Evolutionary conservation across 2,113 vertebrate genomes (phyloP).

Genomic region (Sinosuthora webbiana): DNA sequence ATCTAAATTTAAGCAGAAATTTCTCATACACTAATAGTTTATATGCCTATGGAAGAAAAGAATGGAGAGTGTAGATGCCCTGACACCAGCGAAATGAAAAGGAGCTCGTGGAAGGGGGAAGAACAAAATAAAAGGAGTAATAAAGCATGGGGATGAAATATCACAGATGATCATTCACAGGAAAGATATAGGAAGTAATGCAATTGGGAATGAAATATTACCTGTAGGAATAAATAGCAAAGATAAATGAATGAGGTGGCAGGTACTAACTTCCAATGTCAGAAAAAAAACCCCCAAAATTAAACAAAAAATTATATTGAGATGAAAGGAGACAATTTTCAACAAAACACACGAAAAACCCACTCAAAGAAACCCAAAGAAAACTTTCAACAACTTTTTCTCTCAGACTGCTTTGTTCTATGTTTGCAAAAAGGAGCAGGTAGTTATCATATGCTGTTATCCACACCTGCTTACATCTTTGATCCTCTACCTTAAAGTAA

Average conservation of each 20-base stretch:
- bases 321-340: neutral
- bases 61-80: neutral
- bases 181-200: neutral
- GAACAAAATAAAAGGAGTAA: neutral
- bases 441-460: neutral
- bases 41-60: neutral
- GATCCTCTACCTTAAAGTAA: neutral
- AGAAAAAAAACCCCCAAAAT: fast-evolving
- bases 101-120: neutral
- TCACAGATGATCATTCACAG: neutral
- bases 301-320: neutral
- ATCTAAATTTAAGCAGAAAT: neutral
- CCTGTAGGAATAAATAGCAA: neutral
- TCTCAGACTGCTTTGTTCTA: neutral
- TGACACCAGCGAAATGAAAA: neutral
- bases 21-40: neutral
- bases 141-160: neutral
- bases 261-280: neutral
- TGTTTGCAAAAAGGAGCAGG: neutral
- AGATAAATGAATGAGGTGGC: neutral
- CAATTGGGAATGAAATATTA: neutral
- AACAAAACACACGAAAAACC: neutral
- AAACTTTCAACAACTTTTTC: neutral
- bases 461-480: neutral
- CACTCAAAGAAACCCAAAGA: neutral